A percentile compares a stretch with the other conserved stretches of the same genome.
phyloP scores from a whole-genome alignment of 2,113 vertebrate species.

The Poecilia latipinna region DNA sequence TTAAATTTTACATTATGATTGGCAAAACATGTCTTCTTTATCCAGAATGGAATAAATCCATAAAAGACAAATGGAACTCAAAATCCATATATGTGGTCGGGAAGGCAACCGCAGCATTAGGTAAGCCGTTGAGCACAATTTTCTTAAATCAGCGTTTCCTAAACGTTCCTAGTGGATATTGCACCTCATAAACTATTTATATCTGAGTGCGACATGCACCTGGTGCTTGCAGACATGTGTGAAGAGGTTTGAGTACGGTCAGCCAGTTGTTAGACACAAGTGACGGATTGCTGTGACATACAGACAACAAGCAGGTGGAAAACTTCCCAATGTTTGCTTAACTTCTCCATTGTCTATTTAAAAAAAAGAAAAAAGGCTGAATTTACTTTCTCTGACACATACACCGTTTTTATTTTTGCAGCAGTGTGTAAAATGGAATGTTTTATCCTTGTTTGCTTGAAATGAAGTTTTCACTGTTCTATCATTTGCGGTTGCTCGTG shows the following conservation, averaged over 20 bases:
- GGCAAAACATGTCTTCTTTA: background rate
- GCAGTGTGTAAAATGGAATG: background rate
- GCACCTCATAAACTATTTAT: conserved; percentile 32
- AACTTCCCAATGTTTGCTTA: conserved; percentile 31
- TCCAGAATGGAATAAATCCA: conserved; percentile 82
- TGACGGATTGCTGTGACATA: conserved; percentile 62
- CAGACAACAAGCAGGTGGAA: conserved; percentile 39
- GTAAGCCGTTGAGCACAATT: conserved; percentile 70
- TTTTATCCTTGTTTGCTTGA: background rate
- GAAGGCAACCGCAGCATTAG: conserved; percentile 87
- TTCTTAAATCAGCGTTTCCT: background rate
- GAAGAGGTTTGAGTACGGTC: conserved; percentile 33
- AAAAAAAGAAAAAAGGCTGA: background rate
- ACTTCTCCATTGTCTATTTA: conserved; percentile 6
- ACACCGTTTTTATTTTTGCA: too few relatives aligned
- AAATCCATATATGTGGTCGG: conserved; percentile 93
- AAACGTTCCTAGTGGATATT: conserved; percentile 1
- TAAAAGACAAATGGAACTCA: conserved; percentile 85
- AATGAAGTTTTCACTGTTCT: background rate
- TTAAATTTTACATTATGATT: background rate
- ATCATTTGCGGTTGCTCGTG: background rate
- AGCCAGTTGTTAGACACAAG: conserved; percentile 48
- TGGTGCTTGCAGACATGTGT: conserved; percentile 48
- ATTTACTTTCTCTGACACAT: background rate
- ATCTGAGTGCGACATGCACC: conserved; percentile 61